Evolutionary conservation across 1,140 invertebrate genomes (phyloP).

Genomic region (Tribolium madens): DNA sequence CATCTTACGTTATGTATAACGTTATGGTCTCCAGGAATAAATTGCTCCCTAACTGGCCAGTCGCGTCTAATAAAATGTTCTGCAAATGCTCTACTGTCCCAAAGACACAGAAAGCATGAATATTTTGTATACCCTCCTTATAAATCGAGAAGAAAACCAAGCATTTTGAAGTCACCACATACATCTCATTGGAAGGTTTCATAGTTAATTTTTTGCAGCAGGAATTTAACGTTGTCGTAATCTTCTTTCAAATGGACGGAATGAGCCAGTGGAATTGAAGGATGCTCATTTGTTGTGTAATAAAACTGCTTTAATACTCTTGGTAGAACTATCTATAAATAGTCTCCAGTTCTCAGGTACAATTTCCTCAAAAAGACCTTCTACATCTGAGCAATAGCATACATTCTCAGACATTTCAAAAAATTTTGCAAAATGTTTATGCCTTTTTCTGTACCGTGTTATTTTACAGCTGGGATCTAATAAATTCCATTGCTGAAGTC

Average conservation of each 20-base stretch:
- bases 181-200: slow-evolving; percentile 58
- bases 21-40: slow-evolving; percentile 55
- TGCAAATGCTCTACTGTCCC: slow-evolving; percentile 63
- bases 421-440: slow-evolving; percentile 37
- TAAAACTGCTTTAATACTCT: neutral
- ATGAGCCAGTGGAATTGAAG: neutral
- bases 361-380: slow-evolving; percentile 37
- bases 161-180: slow-evolving; percentile 59
- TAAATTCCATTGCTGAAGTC: slow-evolving; percentile 59
- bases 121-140: slow-evolving; percentile 66
- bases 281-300: neutral
- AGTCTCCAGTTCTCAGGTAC: slow-evolving; percentile 28
- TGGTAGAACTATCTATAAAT: neutral
- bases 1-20: too few species aligned
- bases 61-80: slow-evolving; percentile 52
- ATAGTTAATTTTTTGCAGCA: slow-evolving; percentile 53
- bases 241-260: neutral
- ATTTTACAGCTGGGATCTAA: slow-evolving; percentile 52
- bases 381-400: neutral
- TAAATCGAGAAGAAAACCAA: slow-evolving; percentile 62
- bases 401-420: neutral
- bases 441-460: slow-evolving; percentile 41
- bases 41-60: slow-evolving; percentile 52
- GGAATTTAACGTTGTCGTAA: neutral
- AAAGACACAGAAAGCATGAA: slow-evolving; percentile 65